phyloP scores from a whole-genome alignment of 2,888 invertebrate species.

The Lasioglossum calceatum region DNA sequence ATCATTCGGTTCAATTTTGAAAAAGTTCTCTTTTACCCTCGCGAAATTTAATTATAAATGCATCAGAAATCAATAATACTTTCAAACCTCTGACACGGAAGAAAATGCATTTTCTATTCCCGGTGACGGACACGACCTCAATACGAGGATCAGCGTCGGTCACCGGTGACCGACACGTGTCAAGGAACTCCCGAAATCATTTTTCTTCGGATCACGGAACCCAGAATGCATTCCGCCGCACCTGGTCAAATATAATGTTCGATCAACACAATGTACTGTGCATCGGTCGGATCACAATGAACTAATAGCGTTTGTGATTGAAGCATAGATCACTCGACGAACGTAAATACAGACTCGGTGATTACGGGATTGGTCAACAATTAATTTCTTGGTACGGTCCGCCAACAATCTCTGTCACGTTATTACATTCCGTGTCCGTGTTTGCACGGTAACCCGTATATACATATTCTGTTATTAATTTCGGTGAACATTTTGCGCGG shows the following conservation, averaged over 20 bases:
- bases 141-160: background rate
- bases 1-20: background rate
- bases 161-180: background rate
- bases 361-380: constrained; percentile 68
- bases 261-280: background rate
- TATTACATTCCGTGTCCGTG: constrained; percentile 7
- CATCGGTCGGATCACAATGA: constrained; percentile 35
- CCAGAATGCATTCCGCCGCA: constrained; percentile 9
- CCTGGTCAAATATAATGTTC: constrained; percentile 44
- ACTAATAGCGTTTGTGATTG: constrained; percentile 70
- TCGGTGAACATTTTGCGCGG: background rate
- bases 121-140: background rate
- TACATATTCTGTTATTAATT: background rate
- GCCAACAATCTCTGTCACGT: constrained; percentile 31
- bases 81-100: background rate
- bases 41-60: background rate
- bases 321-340: constrained; percentile 67
- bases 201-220: background rate
- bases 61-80: background rate
- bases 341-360: constrained; percentile 65
- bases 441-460: background rate
- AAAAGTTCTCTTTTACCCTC: background rate
- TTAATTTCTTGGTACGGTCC: constrained; percentile 69
- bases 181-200: background rate
- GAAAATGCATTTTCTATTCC: background rate